Evolutionary conservation across 2,797 vertebrate genomes (phyloP).

Genomic region (Phrynocephalus vlangalii): DNA sequence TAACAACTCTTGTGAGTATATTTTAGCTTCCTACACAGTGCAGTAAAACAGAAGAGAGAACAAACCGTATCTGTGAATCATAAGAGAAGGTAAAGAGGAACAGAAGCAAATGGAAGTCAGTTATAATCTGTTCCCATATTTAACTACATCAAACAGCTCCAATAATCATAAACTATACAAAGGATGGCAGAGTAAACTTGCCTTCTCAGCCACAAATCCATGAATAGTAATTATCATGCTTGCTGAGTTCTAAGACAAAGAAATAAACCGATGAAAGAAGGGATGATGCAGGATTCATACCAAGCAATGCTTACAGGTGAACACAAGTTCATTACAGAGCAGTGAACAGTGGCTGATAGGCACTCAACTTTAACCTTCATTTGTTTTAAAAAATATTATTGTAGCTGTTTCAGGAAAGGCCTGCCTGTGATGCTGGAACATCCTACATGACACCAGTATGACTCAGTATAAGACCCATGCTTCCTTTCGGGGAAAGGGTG

Average conservation of each 20-base stretch:
- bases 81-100: background rate
- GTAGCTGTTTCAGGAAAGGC: background rate
- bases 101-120: background rate
- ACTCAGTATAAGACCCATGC: no score
- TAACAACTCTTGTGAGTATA: background rate
- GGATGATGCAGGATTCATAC: background rate
- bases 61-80: background rate
- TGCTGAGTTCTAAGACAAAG: background rate
- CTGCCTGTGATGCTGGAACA: background rate
- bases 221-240: background rate
- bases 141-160: background rate
- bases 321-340: background rate
- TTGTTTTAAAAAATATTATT: background rate
- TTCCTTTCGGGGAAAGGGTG: no score
- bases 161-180: background rate
- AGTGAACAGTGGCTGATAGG: background rate
- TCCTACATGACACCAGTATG: no score
- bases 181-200: background rate
- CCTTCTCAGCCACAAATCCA: background rate
- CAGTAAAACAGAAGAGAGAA: background rate
- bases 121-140: no score
- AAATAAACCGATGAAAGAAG: background rate
- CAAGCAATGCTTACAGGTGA: background rate
- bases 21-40: background rate
- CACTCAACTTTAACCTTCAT: background rate